Conservation (phyloP, 2,797 vertebrate genomes). For the Enteromius anoplus region DNA sequence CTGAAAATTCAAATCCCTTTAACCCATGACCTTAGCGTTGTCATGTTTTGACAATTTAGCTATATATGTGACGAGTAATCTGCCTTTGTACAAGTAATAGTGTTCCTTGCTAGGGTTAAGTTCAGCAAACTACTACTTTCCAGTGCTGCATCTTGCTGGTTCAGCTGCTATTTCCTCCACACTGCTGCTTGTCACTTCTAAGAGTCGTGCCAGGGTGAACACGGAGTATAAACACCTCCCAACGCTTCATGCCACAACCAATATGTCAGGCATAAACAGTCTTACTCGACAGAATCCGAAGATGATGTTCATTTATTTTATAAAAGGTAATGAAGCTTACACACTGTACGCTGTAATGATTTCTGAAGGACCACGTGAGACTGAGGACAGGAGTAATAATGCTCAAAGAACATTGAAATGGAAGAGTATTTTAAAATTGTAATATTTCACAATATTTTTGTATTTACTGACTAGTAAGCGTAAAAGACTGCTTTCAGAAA, state of each 20-base stretch:
- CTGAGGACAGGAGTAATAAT: background rate
- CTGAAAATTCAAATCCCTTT: background rate
- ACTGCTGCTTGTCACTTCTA: background rate
- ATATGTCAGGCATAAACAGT: background rate
- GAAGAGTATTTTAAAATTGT: background rate
- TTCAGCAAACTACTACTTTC: constrained; percentile 14
- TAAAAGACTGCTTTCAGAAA: background rate
- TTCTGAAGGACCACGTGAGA: background rate
- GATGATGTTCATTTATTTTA: background rate
- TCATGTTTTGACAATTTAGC: background rate
- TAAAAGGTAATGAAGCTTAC: background rate
- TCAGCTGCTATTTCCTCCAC: constrained; percentile 14
- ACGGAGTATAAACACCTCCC: constrained; percentile 7
- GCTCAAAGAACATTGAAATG: background rate
- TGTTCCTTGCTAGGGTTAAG: background rate
- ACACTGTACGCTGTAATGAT: background rate
- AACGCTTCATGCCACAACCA: constrained; percentile 14
- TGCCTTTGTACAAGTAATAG: background rate
- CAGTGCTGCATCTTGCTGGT: background rate
- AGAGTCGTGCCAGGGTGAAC: constrained; percentile 3
- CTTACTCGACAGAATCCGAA: too few relatives aligned
- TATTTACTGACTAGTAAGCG: background rate
- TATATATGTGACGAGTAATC: background rate
- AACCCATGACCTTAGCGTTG: background rate
- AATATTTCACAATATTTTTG: background rate